A percentile compares a stretch with the other conserved stretches of the same genome.
These are phyloP conservation scores for Engystomops pustulosus DNA, from an alignment of 2,113 vertebrate genomes.

Conservation along the genomic window DNA sequence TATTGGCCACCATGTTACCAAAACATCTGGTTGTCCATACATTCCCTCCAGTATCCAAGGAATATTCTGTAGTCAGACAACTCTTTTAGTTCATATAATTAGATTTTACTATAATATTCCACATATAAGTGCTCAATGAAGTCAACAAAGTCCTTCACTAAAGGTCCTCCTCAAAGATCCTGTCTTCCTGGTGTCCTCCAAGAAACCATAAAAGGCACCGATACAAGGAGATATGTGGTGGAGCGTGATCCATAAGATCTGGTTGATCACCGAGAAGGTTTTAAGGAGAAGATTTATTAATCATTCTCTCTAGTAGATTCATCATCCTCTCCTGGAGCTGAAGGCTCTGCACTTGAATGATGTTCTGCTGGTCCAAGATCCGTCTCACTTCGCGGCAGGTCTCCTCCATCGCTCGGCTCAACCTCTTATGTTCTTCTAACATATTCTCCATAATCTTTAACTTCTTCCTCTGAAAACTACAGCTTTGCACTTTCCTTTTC, in stretches of 20 bases:
- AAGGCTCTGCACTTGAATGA: constrained; percentile 93
- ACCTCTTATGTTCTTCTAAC: constrained; percentile 88
- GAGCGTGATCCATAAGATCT: neutral
- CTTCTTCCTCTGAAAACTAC: constrained; percentile 86
- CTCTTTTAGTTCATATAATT: neutral
- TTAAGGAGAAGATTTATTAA: constrained; percentile 78
- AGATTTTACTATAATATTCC: neutral
- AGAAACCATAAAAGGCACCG: neutral
- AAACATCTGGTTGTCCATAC: neutral
- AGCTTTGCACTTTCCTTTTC: constrained; percentile 77
- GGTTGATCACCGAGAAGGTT: constrained; percentile 33
- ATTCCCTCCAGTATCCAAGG: no score
- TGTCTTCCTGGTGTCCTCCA: neutral
- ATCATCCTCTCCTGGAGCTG: constrained; percentile 97
- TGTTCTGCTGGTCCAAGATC: constrained; percentile 92
- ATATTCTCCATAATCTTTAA: constrained; percentile 90
- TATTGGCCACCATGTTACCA: neutral
- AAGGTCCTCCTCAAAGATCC: neutral
- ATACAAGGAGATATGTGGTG: neutral
- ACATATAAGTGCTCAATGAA: constrained; percentile 11
- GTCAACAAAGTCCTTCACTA: neutral
- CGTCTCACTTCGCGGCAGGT: constrained; percentile 90
- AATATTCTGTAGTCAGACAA: neutral
- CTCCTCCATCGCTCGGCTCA: constrained; percentile 90
- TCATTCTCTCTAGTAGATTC: constrained; percentile 94